Evolutionary conservation across 2,113 vertebrate genomes (phyloP).

Genomic region (Girardinichthys multiradiatus): DNA sequence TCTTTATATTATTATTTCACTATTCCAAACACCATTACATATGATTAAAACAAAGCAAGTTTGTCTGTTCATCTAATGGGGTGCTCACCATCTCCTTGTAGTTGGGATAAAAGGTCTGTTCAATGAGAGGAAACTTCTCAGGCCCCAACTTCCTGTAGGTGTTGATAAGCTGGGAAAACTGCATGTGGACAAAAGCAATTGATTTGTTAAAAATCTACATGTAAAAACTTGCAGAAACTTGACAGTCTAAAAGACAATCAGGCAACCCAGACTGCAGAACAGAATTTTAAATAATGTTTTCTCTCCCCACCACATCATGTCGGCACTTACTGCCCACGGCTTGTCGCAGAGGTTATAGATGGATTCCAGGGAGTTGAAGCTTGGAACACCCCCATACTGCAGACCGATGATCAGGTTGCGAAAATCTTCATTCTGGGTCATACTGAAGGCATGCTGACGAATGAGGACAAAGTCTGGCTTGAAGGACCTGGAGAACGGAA

Average conservation of each 20-base stretch:
- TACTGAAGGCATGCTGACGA: conserved; percentile 93
- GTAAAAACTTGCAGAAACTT: neutral
- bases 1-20: neutral
- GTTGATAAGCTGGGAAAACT: conserved; percentile 95
- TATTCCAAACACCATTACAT: neutral
- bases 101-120: conserved; percentile 95
- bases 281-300: neutral
- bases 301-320: neutral
- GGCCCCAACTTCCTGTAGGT: conserved; percentile 88
- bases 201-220: neutral
- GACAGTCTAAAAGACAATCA: neutral
- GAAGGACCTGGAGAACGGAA: conserved; percentile 84
- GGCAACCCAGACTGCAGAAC: neutral
- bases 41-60: neutral
- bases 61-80: neutral
- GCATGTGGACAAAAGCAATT: conserved; percentile 63
- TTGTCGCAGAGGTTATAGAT: conserved; percentile 98
- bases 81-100: conserved; percentile 95
- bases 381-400: conserved; percentile 90
- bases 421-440: conserved; percentile 95
- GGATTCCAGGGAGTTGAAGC: conserved; percentile 91
- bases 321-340: conserved; percentile 90
- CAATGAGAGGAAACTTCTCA: conserved; percentile 95
- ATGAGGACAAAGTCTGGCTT: conserved; percentile 95
- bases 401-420: conserved; percentile 92